phyloP scores from a whole-genome alignment of 2,888 invertebrate genomes.

The Athrips mouffetella region DNA sequence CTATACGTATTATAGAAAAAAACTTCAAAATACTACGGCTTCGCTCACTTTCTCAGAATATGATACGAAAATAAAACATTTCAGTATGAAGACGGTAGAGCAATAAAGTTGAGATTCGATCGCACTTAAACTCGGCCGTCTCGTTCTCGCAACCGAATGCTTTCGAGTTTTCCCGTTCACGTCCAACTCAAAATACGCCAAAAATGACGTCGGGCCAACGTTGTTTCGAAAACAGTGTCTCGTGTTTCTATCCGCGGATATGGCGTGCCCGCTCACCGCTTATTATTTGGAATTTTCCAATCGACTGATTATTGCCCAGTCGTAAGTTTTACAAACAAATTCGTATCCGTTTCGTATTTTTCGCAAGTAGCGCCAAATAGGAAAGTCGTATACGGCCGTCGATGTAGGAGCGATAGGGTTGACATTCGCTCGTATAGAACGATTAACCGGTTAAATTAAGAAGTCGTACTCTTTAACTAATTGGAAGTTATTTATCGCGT shows the following conservation, averaged over 20 bases:
- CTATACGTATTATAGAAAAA: slow-evolving; percentile 64
- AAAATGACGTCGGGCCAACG: slow-evolving; percentile 74
- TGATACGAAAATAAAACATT: slow-evolving; percentile 52
- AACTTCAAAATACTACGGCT: slow-evolving; percentile 75
- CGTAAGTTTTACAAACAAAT: slow-evolving; percentile 75
- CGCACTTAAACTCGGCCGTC: slow-evolving; percentile 45
- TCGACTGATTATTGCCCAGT: slow-evolving; percentile 70
- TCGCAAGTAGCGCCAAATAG: slow-evolving; percentile 70
- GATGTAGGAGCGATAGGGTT: slow-evolving; percentile 39
- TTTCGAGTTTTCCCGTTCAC: slow-evolving; percentile 77
- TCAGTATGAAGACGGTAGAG: slow-evolving; percentile 44
- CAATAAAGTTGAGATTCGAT: slow-evolving; percentile 60
- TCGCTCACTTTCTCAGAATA: slow-evolving; percentile 51
- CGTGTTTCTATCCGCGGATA: slow-evolving; percentile 66
- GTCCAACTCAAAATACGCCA: slow-evolving; percentile 78
- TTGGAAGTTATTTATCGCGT: slow-evolving; percentile 25
- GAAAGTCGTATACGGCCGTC: slow-evolving; percentile 60
- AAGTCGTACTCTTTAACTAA: slow-evolving; percentile 29
- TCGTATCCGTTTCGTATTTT: slow-evolving; percentile 70
- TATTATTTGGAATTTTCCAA: slow-evolving; percentile 81
- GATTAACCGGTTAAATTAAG: slow-evolving; percentile 52
- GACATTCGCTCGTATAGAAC: slow-evolving; percentile 41
- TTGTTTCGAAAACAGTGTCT: slow-evolving; percentile 76
- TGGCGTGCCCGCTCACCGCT: slow-evolving; percentile 61
- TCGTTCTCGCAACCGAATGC: slow-evolving; percentile 68